Evolutionary conservation across 2,797 vertebrate species (phyloP).

Genomic region (Hydrolagus colliei): DNA sequence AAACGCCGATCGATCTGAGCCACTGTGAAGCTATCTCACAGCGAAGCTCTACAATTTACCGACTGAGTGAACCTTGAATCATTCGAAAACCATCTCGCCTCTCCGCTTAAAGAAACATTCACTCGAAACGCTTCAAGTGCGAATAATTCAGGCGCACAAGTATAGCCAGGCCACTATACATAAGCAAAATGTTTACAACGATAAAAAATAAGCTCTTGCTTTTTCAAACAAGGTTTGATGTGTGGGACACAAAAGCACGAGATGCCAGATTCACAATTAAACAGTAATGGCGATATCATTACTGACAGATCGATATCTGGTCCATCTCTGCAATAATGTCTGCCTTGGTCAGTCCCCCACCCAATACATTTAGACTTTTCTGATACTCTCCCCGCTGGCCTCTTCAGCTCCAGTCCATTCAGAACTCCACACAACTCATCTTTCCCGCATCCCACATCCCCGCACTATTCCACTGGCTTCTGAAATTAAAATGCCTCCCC

Average conservation of each 20-base stretch:
- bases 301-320: too few species aligned
- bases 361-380: too few species aligned
- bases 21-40: neutral
- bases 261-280: neutral
- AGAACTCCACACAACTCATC: too few species aligned
- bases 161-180: neutral
- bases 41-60: neutral
- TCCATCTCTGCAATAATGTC: too few species aligned
- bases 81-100: neutral
- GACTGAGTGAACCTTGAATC: neutral
- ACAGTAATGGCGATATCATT: too few species aligned
- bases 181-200: neutral
- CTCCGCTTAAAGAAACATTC: neutral
- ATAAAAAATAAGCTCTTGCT: neutral
- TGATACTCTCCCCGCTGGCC: too few species aligned
- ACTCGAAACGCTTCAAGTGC: neutral
- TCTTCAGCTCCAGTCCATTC: too few species aligned
- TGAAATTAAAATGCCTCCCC: too few species aligned
- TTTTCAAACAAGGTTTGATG: neutral
- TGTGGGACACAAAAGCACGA: neutral
- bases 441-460: too few species aligned
- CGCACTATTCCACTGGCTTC: too few species aligned
- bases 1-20: neutral
- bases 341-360: too few species aligned
- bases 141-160: neutral